Base-by-base conservation (phyloP, 2,797 vertebrate species). In the Enteromius paludinosus region DNA sequence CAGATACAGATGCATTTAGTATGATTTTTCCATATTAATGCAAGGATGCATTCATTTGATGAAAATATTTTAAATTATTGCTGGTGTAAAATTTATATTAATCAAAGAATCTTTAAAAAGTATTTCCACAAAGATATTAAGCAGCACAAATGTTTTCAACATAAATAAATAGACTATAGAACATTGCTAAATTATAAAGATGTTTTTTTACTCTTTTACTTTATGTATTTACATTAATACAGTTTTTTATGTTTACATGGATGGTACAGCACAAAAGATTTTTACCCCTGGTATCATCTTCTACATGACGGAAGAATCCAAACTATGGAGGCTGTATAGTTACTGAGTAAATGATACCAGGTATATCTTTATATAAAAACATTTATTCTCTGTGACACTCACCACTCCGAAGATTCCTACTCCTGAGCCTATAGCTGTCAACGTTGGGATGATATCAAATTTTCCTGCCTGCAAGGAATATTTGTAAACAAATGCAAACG, bases 351-450 rank as follows among this genome's bases (percentile, higher is more conserved):
- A 5, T 17, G 1, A 62, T 2, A 30, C 69, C 38, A 30, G 71
- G 14, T 83, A 47, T 73, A n/a, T 61, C 52, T 28, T 49, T 47
- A 30, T 62, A 33, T 38, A n/a, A n/a, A n/a, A n/a, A n/a, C n/a
- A n/a, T n/a, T n/a, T 15, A 38, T 71, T 69, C 25, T 78, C 74
- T 47, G 33, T 62, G 1, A 72, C 73, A 94, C 96, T 93, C 92
- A 99, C 98, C 95, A 99, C 97, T 85, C 98, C 98, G 38, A 99
- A 99, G 88, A 99, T 99, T 85, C 98, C 98, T 83, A 99, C 97
- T 83, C 98, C 98, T 28, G 98, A 99, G 83, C 98, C 98, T 6
- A 99, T 97, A 10, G 98, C 96, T 3, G 96, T 99, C 90, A 99
- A 91, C 0, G 98, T 99, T 0, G 98, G 98, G 88, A 99, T 99